phyloP scores from a whole-genome alignment of 1,140 invertebrate genomes.

The Bombyx mandarina region DNA sequence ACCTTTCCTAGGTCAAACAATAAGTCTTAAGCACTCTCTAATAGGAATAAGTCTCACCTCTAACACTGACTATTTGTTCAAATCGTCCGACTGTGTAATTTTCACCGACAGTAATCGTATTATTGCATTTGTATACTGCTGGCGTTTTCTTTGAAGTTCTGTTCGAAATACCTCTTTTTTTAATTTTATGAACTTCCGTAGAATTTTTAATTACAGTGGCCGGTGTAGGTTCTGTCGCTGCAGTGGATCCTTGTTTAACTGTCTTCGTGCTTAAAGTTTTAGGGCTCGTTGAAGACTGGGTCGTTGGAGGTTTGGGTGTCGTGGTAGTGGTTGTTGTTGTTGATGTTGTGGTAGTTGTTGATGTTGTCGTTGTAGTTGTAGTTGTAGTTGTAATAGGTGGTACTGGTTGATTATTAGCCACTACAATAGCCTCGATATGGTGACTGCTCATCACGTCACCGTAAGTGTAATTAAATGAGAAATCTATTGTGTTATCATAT shows the following conservation, averaged over 20 bases:
- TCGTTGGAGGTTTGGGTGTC: slow-evolving; percentile 18
- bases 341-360: slow-evolving; percentile 65
- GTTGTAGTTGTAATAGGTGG: slow-evolving; percentile 74
- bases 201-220: slow-evolving; percentile 9
- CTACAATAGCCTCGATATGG: slow-evolving; percentile 78
- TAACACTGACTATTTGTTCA: slow-evolving; percentile 72
- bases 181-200: slow-evolving; percentile 23
- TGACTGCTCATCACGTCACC: slow-evolving; percentile 72
- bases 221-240: slow-evolving; percentile 23
- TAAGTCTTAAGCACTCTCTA: neutral
- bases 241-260: slow-evolving; percentile 20
- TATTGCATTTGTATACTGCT: slow-evolving; percentile 17
- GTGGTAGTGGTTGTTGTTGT: slow-evolving; percentile 46
- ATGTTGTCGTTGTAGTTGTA: slow-evolving; percentile 71
- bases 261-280: neutral
- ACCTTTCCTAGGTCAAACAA: too few species aligned
- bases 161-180: slow-evolving; percentile 32
- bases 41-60: slow-evolving; percentile 66
- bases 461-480: slow-evolving; percentile 76
- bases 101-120: slow-evolving; percentile 73
- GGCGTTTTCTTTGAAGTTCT: slow-evolving; percentile 18
- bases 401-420: slow-evolving; percentile 76
- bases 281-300: too few species aligned
- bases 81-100: slow-evolving; percentile 84
- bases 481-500: slow-evolving; percentile 75